Evolutionary conservation across 2,888 invertebrate genomes (phyloP), one percentile per base, ranked within the genome.

Genomic region (Scelioninae gen. 2): DNA sequence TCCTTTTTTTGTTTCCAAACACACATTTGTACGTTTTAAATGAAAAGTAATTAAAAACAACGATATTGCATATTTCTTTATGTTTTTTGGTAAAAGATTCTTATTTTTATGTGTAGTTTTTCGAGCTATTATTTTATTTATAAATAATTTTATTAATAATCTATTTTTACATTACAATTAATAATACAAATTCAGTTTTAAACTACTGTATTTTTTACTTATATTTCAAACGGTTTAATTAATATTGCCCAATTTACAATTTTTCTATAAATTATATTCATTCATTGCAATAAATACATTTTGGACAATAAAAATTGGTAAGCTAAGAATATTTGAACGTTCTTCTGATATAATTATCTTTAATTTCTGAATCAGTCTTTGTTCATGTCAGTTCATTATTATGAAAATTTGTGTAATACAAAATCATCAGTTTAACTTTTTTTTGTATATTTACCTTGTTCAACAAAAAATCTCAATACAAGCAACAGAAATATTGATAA

Each of bases 251-350:
- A 22, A 22, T 22, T 22, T 22, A 22, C 22, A 22, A 22, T 22
- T 4, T 22, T 22, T 22, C 22, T 22, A 22, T 5, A 22, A 22
- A 22, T 22, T 5, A 22, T 22, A 22, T 4, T 22, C 2, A 22
- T 22, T 22, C 5, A 2, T 5, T 22, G 5, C 22, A n/a, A 33
- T 10, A 25, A 31, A 57, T 50, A 41, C 25, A 25, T 41, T 37
- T 45, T 58, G 31, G 61, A 61, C 61, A 61, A 61, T 61, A 61
- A 61, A 48, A 46, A 53, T 15, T 25, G 39, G 39, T 5, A 46
- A 1, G 18, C n/a, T 18, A 50, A n/a, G 33, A 35, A 16, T 10
- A 33, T 11, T n/a, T 16, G 10, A 6, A 11, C 33, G 15, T 22
- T 50, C 22, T 13, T n/a, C n/a, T 18, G 1, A 5, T 13, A 50